Percentiles rank a stretch among this genome's conserved stretches.
phyloP scores from a whole-genome alignment of 2,797 vertebrate species.

The Gadopsis marmoratus region DNA sequence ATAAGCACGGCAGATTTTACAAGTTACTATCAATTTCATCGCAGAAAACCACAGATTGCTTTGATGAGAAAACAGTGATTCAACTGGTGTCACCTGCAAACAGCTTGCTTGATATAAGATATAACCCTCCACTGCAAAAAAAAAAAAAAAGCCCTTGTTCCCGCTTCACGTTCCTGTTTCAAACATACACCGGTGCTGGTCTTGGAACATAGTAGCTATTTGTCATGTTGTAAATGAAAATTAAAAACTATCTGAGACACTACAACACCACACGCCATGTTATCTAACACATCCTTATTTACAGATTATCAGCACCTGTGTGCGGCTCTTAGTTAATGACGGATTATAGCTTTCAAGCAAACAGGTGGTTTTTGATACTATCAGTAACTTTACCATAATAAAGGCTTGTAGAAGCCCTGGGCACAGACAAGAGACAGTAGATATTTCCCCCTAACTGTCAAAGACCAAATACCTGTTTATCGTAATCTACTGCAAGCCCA shows the following conservation, averaged over 20 bases:
- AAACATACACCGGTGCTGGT: background rate
- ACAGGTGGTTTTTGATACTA: conserved; percentile 29
- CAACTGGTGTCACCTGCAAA: background rate
- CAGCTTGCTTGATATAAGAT: background rate
- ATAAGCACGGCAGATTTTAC: background rate
- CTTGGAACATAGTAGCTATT: background rate
- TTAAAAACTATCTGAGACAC: background rate
- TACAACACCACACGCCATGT: background rate
- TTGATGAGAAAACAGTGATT: conserved; percentile 22
- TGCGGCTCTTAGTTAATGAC: conserved; percentile 22
- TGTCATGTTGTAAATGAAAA: background rate
- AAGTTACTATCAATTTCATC: background rate
- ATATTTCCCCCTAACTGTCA: conserved; percentile 27
- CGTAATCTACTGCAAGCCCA: conserved; percentile 20
- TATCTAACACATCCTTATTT: conserved; percentile 22
- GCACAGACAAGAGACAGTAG: conserved; percentile 13
- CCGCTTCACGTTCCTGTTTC: conserved; percentile 15
- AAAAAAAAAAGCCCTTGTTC: conserved; percentile 2
- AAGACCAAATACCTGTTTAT: conserved; percentile 50
- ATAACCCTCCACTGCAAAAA: background rate
- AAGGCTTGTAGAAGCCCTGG: background rate
- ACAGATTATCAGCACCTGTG: background rate
- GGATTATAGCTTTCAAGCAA: conserved; percentile 15
- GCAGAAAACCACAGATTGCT: background rate
- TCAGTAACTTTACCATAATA: conserved; percentile 7